A percentile compares a stretch with the other conserved stretches of the same genome.
These are phyloP conservation scores for Zygaena filipendulae DNA, from an alignment of 2,888 invertebrate genomes.

Conservation along the genomic window DNA sequence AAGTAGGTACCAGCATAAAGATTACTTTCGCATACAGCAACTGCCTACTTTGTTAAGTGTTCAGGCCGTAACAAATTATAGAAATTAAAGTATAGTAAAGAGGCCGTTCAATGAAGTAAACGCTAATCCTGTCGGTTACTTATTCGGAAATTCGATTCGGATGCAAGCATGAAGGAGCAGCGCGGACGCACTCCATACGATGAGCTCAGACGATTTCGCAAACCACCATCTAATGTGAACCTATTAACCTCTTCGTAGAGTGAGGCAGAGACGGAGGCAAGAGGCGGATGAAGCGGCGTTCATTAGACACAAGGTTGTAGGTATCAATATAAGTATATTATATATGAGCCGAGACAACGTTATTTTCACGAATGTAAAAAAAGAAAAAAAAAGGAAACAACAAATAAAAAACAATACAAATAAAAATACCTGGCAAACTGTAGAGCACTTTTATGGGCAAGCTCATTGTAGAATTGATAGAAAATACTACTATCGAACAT, in stretches of 20 bases:
- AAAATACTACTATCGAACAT: constrained; percentile 63
- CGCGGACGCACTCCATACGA: constrained; percentile 42
- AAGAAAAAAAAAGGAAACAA: constrained; percentile 23
- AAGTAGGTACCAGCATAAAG: too few relatives aligned
- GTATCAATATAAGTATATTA: too few relatives aligned
- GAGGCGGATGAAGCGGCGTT: constrained; percentile 61
- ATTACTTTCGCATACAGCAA: constrained; percentile 10
- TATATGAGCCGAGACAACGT: constrained; percentile 24
- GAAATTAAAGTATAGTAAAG: too few relatives aligned
- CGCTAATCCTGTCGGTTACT: too few relatives aligned
- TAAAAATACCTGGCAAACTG: constrained; percentile 58
- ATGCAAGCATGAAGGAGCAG: constrained; percentile 50
- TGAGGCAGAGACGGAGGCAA: constrained; percentile 62
- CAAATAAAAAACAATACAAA: constrained; percentile 45
- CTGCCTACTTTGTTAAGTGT: too few relatives aligned
- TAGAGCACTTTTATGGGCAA: constrained; percentile 64
- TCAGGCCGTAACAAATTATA: too few relatives aligned
- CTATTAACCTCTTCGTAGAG: constrained; percentile 64
- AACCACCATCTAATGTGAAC: constrained; percentile 67
- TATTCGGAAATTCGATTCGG: too few relatives aligned
- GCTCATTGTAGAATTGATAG: constrained; percentile 65
- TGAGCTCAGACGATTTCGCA: constrained; percentile 56
- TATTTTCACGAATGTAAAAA: constrained; percentile 27
- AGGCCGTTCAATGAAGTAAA: too few relatives aligned
- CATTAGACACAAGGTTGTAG: constrained; percentile 63